Evolutionary conservation across 1,140 invertebrate genomes (phyloP), one percentile per base, ranked within the genome.

Genomic region (Cyrtorhinus lividipennis): DNA sequence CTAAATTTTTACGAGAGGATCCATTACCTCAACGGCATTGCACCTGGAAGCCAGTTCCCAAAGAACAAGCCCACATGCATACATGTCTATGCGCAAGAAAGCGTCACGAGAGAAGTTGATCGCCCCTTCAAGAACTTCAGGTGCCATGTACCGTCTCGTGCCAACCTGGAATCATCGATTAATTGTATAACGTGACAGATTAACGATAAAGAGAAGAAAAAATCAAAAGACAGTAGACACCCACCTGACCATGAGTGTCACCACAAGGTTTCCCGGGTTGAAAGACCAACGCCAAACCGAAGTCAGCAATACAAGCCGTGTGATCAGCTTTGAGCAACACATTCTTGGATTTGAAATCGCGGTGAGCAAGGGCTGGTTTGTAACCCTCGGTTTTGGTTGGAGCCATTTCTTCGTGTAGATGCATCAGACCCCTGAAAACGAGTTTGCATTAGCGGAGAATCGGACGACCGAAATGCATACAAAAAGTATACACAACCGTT

Each of bases 321-420:
- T 98, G 77, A 73, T 98, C 91, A 25, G 79, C 75, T 75, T 95
- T 96, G 0, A 99, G 76, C 26, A 99, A 77, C 38, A 99, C 94
- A 77, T 99, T 99, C 76, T 96, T 97, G 27, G 91, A 95, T 74
- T 99, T 99, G 72, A 99, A 97, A 77, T 99, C 96, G 56, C 96
- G 76, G 75, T 99, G 95, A 2, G 95, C 95, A 48, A 99, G 83
- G 1, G 94, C 87, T 8, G 95, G 94, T 73, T 98, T 98, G 65
- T 82, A 80, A 1, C 82, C 83, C 27, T 85, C 83, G 3, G 75
- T 75, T 73, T 83, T 86, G 24, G 75, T 78, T 13, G 83, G 82
- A 24, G 27, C 22, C 53, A 91, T 81, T 73, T 97, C 92, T 72
- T 96, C 92, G 72, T 98, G 95, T 10, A 98, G 75, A 76, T 95